A percentile compares a stretch with the other conserved stretches of the same genome.
Evolutionary conservation across 92 coral and sea anemone species (phyloP).

Genomic region (Phenganax stokvisi): DNA sequence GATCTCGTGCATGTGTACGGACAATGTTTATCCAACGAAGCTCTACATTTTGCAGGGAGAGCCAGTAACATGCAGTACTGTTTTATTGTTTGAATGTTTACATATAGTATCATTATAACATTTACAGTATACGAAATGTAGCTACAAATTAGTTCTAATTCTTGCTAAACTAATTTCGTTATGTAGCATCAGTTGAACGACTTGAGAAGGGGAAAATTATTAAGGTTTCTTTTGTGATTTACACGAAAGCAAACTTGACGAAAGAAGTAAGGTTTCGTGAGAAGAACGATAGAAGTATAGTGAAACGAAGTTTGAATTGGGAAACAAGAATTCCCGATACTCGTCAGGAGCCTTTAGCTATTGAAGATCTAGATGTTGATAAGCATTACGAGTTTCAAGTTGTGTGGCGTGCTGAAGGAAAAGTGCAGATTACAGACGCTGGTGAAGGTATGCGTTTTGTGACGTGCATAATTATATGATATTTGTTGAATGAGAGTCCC

Average conservation of each 20-base stretch:
- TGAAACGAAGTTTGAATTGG: not conserved
- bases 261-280: slow-evolving; percentile 21
- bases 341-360: not conserved
- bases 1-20: too few relatives aligned
- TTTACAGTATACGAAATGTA: not conserved
- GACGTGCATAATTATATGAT: too few relatives aligned
- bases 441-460: slow-evolving; percentile 22
- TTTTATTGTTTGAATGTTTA: too few relatives aligned
- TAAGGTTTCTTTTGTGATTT: slow-evolving; percentile 5
- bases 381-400: slow-evolving; percentile 62
- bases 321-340: not conserved
- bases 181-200: slow-evolving; percentile 17
- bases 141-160: not conserved
- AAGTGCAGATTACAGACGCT: slow-evolving; percentile 14
- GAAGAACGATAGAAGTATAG: not conserved
- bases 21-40: too few relatives aligned
- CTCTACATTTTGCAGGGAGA: too few relatives aligned
- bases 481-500: too few relatives aligned
- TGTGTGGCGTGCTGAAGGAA: slow-evolving; percentile 16
- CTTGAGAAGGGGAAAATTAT: slow-evolving; percentile 23
- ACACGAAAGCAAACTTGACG: slow-evolving; percentile 11
- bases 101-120: too few relatives aligned
- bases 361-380: slow-evolving; percentile 57
- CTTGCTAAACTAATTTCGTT: not conserved
- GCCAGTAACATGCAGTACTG: too few relatives aligned